These are phyloP conservation scores for Ciona savignyi DNA, from an alignment of 23 tunicate species.

Conservation along the genomic window DNA sequence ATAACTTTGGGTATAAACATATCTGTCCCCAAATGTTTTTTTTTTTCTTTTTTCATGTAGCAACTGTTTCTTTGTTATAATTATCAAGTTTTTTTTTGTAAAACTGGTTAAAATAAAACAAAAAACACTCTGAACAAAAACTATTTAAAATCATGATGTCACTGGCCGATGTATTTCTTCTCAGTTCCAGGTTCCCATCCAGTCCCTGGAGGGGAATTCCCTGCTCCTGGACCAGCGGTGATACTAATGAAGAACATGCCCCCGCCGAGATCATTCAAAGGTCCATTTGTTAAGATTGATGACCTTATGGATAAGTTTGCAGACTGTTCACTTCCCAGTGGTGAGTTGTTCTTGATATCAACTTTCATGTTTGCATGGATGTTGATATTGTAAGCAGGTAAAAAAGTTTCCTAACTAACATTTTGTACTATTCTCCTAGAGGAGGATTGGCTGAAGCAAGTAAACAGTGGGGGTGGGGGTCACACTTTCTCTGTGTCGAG, in stretches of 20 bases:
- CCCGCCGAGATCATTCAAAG: conserved; percentile 70
- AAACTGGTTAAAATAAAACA: no score
- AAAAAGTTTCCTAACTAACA: no score
- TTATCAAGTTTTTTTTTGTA: no score
- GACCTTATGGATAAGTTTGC: conserved; percentile 83
- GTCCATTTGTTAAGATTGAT: conserved; percentile 84
- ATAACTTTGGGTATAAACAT: no score
- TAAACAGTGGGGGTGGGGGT: conserved; percentile 55
- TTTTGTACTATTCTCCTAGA: no score
- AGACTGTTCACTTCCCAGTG: conserved; percentile 43
- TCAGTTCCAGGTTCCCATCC: conserved; percentile 82
- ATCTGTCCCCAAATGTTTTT: no score
- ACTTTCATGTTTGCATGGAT: not conserved
- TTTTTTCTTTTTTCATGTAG: no score
- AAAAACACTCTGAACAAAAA: no score
- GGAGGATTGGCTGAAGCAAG: conserved; percentile 78
- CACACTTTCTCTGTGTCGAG: conserved; percentile 23
- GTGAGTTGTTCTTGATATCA: conserved; percentile 12
- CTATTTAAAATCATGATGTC: no score
- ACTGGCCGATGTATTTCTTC: not conserved
- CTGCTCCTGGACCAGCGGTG: conserved; percentile 57
- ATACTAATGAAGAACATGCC: conserved; percentile 66
- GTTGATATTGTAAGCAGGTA: no score
- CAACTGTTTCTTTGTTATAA: no score
- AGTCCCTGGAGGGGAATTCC: conserved; percentile 96